Evolutionary conservation across 2,797 vertebrate species (phyloP).

Genomic region (Pagetopsis macropterus): DNA sequence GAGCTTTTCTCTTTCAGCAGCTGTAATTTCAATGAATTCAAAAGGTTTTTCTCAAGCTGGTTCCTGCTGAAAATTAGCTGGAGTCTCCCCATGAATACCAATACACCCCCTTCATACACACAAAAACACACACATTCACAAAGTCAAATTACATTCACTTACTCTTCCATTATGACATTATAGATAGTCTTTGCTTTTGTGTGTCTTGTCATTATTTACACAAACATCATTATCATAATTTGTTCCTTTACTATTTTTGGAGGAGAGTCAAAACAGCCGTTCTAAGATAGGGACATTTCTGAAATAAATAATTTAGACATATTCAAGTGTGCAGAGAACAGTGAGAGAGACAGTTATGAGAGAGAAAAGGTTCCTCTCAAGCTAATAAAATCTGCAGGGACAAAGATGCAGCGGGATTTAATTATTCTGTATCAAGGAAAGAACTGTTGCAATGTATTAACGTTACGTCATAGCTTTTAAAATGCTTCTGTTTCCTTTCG

Average conservation of each 20-base stretch:
- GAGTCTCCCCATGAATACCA: constrained; percentile 50
- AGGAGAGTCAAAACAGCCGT: constrained; percentile 21
- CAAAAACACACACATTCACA: constrained; percentile 23
- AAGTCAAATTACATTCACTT: constrained; percentile 29
- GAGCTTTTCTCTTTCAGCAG: constrained; percentile 64
- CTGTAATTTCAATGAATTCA: constrained; percentile 72
- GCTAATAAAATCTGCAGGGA: constrained; percentile 61
- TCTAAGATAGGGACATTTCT: constrained; percentile 32
- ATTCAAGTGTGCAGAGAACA: constrained; percentile 24
- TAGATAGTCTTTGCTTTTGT: constrained; percentile 14
- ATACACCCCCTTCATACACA: constrained; percentile 9
- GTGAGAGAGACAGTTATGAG: constrained; percentile 17
- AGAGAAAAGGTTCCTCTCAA: constrained; percentile 25
- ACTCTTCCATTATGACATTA: constrained; percentile 30
- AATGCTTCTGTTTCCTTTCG: constrained; percentile 29
- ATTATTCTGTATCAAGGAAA: constrained; percentile 46
- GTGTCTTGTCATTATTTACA: constrained; percentile 25
- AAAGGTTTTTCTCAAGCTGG: constrained; percentile 58
- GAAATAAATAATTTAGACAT: constrained; percentile 47
- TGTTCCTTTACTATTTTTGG: constrained; percentile 43
- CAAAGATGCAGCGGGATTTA: constrained; percentile 44
- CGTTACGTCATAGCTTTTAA: constrained; percentile 33
- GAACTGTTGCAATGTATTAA: constrained; percentile 43
- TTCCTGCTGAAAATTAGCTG: constrained; percentile 63
- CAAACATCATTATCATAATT: constrained; percentile 30